phyloP scores from a whole-genome alignment of 2,888 invertebrate species.

The Ischnus inquisitorius region DNA sequence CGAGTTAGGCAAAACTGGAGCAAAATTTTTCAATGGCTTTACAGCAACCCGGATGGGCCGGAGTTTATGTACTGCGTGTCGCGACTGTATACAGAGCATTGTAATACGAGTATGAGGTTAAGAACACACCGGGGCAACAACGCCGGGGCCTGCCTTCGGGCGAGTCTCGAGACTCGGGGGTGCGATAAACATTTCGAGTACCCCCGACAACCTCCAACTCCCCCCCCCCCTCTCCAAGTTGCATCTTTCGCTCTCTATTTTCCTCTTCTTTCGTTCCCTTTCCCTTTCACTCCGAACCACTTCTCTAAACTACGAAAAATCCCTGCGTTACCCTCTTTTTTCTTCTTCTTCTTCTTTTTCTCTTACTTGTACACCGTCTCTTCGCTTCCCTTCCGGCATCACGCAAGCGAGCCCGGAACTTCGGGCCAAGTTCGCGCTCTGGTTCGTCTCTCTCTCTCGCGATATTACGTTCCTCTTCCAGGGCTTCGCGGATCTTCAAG shows the following conservation, averaged over 20 bases:
- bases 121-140: constrained; percentile 23
- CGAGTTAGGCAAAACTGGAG: constrained; percentile 79
- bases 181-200: constrained; percentile 68
- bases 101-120: constrained; percentile 27
- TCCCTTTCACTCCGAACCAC: constrained; percentile 1
- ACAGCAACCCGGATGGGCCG: constrained; percentile 59
- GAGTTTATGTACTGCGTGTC: constrained; percentile 1
- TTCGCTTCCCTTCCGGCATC: constrained; percentile 25
- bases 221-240: not conserved
- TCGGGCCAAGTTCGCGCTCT: constrained; percentile 60
- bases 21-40: constrained; percentile 76
- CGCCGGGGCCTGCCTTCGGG: constrained; percentile 16
- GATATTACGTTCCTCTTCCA: not conserved
- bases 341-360: not conserved
- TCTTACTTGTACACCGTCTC: not conserved
- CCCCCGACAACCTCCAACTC: constrained; percentile 13
- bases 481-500: constrained; percentile 12
- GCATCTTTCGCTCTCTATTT: not conserved
- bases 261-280: constrained; percentile 7
- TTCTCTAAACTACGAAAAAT: not conserved
- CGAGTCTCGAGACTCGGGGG: constrained; percentile 48
- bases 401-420: constrained; percentile 32
- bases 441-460: constrained; percentile 40
- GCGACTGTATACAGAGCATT: not conserved
- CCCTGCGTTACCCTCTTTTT: not conserved